These are phyloP conservation scores for Drosophila paramelanica DNA, from an alignment of 2,888 invertebrate genomes.

Conservation along the genomic window DNA sequence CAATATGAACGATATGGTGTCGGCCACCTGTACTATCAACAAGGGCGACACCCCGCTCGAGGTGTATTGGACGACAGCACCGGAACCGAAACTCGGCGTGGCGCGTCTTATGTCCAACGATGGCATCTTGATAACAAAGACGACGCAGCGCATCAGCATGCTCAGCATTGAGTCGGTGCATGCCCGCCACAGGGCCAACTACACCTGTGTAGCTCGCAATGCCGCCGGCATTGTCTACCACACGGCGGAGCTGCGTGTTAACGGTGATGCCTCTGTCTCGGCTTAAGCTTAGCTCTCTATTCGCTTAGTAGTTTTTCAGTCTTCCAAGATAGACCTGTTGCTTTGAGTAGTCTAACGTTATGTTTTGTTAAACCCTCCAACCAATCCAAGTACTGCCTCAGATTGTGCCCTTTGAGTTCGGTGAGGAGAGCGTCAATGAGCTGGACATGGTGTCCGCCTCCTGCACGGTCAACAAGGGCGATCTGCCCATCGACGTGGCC, in stretches of 20 bases:
- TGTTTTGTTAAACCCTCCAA: conserved; percentile 33
- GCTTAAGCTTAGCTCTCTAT: conserved; percentile 6
- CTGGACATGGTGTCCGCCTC: conserved; percentile 89
- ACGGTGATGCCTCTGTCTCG: conserved; percentile 86
- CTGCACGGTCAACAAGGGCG: conserved; percentile 91
- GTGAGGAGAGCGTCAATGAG: conserved; percentile 89
- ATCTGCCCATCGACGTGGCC: conserved; percentile 90
- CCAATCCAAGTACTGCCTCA: conserved; percentile 88
- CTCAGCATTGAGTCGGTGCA: conserved; percentile 89
- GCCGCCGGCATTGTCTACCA: conserved; percentile 89
- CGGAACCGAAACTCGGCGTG: conserved; percentile 86
- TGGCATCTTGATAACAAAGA: conserved; percentile 87
- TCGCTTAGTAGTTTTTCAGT: conserved; percentile 32
- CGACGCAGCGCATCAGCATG: conserved; percentile 88
- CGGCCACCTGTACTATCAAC: conserved; percentile 89
- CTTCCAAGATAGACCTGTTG: neutral
- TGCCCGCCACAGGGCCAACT: conserved; percentile 90
- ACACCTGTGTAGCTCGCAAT: conserved; percentile 91
- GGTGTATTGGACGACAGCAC: conserved; percentile 88
- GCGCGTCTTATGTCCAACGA: conserved; percentile 86
- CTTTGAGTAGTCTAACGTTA: conserved; percentile 24
- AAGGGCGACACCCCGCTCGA: conserved; percentile 93
- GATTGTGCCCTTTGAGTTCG: conserved; percentile 90
- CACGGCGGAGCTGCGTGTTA: conserved; percentile 90
- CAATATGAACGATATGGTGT: conserved; percentile 91